Conservation (phyloP, 1,140 invertebrate species). For the Aleiodes sp. region DNA sequence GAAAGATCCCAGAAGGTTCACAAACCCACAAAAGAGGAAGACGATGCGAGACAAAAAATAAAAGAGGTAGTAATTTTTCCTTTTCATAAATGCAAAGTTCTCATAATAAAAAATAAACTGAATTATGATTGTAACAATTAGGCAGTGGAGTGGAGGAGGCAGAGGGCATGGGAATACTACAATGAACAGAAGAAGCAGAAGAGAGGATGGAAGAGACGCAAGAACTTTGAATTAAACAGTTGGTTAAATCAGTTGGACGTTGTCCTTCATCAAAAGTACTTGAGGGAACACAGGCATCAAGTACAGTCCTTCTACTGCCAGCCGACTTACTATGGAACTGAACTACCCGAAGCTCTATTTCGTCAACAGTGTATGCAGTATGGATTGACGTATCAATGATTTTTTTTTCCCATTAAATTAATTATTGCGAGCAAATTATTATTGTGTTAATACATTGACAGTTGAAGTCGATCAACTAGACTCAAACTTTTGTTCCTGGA, state of each 20-base stretch:
- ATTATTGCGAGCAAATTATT: neutral
- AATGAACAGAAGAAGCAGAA: neutral
- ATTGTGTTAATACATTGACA: neutral
- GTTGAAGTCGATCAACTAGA: too few species aligned
- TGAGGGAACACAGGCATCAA: slow-evolving; percentile 39
- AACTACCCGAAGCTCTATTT: neutral
- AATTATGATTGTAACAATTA: neutral
- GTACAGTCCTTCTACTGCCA: slow-evolving; percentile 44
- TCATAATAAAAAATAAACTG: neutral
- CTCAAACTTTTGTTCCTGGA: too few species aligned
- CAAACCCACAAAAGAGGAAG: neutral
- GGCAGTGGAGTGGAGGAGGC: neutral
- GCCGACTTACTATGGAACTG: slow-evolving; percentile 40
- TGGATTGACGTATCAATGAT: neutral
- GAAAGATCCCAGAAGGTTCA: neutral
- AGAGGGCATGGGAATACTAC: neutral
- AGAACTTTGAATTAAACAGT: slow-evolving; percentile 29
- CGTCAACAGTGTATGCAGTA: slow-evolving; percentile 1
- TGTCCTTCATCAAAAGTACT: slow-evolving; percentile 42
- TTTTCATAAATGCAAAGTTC: neutral
- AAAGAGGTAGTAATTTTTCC: neutral
- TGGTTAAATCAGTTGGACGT: slow-evolving; percentile 43
- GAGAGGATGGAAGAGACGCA: neutral
- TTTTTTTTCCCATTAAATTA: neutral
- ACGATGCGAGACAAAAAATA: neutral